A percentile compares a stretch with the other conserved stretches of the same genome.
Evolutionary conservation across 1,140 invertebrate genomes (phyloP).

Genomic region (Drosophila orena): DNA sequence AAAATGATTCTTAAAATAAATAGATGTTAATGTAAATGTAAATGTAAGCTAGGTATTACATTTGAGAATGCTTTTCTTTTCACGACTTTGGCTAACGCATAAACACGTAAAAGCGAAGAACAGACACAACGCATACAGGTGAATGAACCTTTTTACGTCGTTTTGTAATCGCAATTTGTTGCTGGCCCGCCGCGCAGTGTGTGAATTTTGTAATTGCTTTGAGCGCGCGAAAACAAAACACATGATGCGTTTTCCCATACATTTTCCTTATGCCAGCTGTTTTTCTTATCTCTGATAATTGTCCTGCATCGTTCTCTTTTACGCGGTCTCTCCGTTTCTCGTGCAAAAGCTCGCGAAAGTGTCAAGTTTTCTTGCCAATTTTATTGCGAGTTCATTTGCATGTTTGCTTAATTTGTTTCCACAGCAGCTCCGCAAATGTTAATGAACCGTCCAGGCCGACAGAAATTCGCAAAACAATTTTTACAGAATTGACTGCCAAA

Average conservation of each 20-base stretch:
- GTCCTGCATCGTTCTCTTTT: constrained; percentile 22
- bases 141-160: constrained; percentile 81
- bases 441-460: constrained; percentile 59
- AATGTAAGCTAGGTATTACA: too few relatives aligned
- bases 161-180: constrained; percentile 76
- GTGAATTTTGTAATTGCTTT: constrained; percentile 62
- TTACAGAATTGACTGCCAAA: constrained; percentile 34
- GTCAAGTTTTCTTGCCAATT: constrained; percentile 33
- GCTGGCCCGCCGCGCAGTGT: constrained; percentile 26
- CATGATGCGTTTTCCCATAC: constrained; percentile 15
- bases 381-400: constrained; percentile 61
- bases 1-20: too few relatives aligned
- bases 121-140: constrained; percentile 68
- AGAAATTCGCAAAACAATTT: constrained; percentile 59
- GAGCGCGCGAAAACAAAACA: constrained; percentile 35
- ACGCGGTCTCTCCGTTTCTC: neutral
- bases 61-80: neutral
- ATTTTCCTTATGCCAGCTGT: constrained; percentile 23
- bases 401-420: constrained; percentile 74
- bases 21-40: too few relatives aligned
- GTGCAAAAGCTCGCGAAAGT: constrained; percentile 29
- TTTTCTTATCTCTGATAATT: constrained; percentile 27
- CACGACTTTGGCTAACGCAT: constrained; percentile 22
- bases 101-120: constrained; percentile 38
- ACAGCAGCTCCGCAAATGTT: constrained; percentile 70